Base-by-base conservation (phyloP, 2,113 vertebrate genomes). In the Edolisoma coerulescens region DNA sequence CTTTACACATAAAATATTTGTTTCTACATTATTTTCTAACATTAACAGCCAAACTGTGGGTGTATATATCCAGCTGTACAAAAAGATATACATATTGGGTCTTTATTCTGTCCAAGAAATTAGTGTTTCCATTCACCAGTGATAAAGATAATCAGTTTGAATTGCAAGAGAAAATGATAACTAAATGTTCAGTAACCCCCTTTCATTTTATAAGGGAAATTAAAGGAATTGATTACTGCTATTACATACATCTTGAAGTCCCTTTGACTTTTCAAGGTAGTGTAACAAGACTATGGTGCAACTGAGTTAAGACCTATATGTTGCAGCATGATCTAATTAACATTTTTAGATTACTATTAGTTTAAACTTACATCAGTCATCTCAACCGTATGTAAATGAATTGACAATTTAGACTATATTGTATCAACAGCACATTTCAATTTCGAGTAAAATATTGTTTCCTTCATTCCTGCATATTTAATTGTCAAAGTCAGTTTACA, bases 351-450 rank as follows among this genome's bases (percentile, higher is more conserved):
- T 16, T 35, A 24, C 4, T 59, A 1, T 30, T 68, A 53, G 4
- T 56, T 70, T 56, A 28, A 63, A 39, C 16, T 64, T 23, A 45
- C 68, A 74, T 41, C 4, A 7, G 1, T 57, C 1, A 74, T 73
- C 39, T 65, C 15, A 37, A 6, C 3, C 1, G 4, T 19, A 49
- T 14, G 8, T n/a, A 63, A 71, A 44, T 41, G 16, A 65, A 33
- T 10, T 67, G 6, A 27, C 1, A 4, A 67, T 80, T 80, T 10
- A 20, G 6, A 4, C 5, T 93, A 6, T 49, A 22, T 12, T 45
- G 0, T 28, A 44, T 45, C 32, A 52, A 45, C 1, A 33, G 10
- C 56, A 60, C 1, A 0, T 49, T 53, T 35, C 3, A 59, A 10
- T 71, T 49, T 80, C 10, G 8, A 14, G 17, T 53, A 68, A 76